phyloP scores from a whole-genome alignment of 2,797 vertebrate species.

The Sylvilagus floridanus region DNA sequence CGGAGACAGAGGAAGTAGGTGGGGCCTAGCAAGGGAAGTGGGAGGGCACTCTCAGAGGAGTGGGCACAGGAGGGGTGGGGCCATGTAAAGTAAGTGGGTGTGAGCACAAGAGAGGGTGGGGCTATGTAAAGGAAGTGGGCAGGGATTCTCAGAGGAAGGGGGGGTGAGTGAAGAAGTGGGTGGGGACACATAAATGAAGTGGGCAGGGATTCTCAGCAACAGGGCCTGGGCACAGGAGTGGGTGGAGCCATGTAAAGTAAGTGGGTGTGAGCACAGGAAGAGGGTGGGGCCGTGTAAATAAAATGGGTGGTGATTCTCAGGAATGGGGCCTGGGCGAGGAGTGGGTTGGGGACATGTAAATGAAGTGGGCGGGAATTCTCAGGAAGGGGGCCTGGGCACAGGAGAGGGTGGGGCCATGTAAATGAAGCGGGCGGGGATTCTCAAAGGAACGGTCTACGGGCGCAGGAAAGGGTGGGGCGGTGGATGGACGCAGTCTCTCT shows the following conservation, averaged over 20 bases:
- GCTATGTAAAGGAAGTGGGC: neutral
- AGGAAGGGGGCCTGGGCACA: too few relatives aligned
- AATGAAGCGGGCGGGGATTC: neutral
- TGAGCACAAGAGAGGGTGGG: neutral
- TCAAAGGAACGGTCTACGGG: neutral
- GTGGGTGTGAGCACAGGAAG: neutral
- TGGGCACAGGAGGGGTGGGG: neutral
- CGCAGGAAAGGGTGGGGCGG: fast-evolving
- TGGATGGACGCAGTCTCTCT: too few relatives aligned
- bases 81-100: neutral
- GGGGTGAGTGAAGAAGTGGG: neutral
- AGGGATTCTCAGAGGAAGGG: neutral
- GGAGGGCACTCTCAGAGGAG: neutral
- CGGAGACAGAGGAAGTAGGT: too few relatives aligned
- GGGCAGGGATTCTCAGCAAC: fast-evolving
- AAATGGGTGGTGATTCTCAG: too few relatives aligned
- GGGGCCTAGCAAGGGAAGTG: fast-evolving
- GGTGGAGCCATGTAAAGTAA: neutral
- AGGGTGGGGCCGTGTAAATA: neutral
- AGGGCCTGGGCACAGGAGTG: too few relatives aligned
- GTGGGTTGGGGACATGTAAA: neutral
- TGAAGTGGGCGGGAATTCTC: too few relatives aligned
- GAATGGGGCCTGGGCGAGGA: neutral
- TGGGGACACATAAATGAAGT: fast-evolving
- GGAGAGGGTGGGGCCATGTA: neutral